Percentiles rank a stretch among this genome's conserved stretches.
phyloP scores from a whole-genome alignment of 2,888 invertebrate genomes.

The Megaustenia siamemsis region DNA sequence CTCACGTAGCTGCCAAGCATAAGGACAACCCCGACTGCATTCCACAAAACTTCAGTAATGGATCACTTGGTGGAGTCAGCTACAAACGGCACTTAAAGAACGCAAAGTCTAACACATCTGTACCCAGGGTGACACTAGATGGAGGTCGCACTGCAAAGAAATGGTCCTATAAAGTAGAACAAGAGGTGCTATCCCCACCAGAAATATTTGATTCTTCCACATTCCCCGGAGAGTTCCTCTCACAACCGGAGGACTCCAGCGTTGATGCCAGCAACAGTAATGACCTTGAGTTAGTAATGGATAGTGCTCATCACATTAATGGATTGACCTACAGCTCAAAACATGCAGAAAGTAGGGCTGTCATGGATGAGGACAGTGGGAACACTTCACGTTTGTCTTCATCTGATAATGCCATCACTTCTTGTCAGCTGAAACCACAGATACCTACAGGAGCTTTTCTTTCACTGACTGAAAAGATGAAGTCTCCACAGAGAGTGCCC shows the following conservation, averaged over 20 bases:
- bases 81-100: conserved; percentile 37
- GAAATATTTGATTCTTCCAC: not conserved
- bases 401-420: not conserved
- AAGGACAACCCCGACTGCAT: conserved; percentile 8
- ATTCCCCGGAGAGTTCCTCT: conserved; percentile 14
- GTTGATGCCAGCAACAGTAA: conserved; percentile 18
- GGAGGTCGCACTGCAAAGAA: not conserved
- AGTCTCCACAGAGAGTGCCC: not conserved
- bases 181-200: not conserved
- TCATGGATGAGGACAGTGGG: not conserved
- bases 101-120: not conserved
- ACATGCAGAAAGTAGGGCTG: not conserved
- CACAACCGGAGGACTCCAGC: conserved; percentile 11
- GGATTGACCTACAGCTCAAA: not conserved
- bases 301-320: not conserved
- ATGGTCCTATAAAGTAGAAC: not conserved
- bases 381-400: not conserved
- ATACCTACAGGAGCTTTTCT: not conserved
- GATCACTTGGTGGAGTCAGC: conserved; percentile 35
- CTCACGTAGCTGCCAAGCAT: conserved; percentile 59
- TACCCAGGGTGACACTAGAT: not conserved
- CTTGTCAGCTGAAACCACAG: not conserved
- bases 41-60: not conserved
- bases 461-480: not conserved
- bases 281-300: conserved; percentile 26